Evolutionary conservation across 2,888 invertebrate species (phyloP).

Genomic region (Diarsia mendica): DNA sequence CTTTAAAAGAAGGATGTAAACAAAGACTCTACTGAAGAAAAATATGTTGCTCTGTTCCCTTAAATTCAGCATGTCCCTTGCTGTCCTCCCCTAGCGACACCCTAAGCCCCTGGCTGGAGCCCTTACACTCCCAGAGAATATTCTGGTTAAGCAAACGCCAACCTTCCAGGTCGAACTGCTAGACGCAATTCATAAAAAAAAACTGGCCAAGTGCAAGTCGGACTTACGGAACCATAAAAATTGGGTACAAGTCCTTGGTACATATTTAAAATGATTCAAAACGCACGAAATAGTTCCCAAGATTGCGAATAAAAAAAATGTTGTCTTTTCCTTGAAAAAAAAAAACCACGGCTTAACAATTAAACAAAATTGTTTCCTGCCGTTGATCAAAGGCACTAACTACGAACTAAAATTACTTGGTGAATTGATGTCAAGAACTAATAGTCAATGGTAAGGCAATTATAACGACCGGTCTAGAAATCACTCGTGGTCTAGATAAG

Average conservation of each 20-base stretch:
- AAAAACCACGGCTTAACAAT: slow-evolving; percentile 35
- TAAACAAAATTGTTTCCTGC: slow-evolving; percentile 53
- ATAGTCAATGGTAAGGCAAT: slow-evolving; percentile 45
- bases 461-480: slow-evolving; percentile 47
- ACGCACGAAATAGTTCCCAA: slow-evolving; percentile 11
- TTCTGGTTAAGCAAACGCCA: too few species aligned
- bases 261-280: slow-evolving; percentile 5
- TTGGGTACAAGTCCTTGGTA: too few species aligned
- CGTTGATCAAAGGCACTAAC: slow-evolving; percentile 6
- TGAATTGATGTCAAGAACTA: slow-evolving; percentile 63
- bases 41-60: too few species aligned
- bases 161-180: too few species aligned
- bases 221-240: too few species aligned
- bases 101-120: too few species aligned
- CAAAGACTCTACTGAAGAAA: not conserved
- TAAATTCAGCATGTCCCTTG: too few species aligned
- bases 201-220: too few species aligned
- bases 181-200: too few species aligned
- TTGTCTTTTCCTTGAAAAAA: slow-evolving; percentile 40
- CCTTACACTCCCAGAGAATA: too few species aligned
- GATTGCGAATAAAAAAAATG: slow-evolving; percentile 10
- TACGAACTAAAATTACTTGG: not conserved
- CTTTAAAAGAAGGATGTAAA: not conserved
- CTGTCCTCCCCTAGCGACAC: too few species aligned
- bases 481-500: slow-evolving; percentile 45